Evolutionary conservation across 2,888 invertebrate species (phyloP).

Genomic region (Dorcus hopei): DNA sequence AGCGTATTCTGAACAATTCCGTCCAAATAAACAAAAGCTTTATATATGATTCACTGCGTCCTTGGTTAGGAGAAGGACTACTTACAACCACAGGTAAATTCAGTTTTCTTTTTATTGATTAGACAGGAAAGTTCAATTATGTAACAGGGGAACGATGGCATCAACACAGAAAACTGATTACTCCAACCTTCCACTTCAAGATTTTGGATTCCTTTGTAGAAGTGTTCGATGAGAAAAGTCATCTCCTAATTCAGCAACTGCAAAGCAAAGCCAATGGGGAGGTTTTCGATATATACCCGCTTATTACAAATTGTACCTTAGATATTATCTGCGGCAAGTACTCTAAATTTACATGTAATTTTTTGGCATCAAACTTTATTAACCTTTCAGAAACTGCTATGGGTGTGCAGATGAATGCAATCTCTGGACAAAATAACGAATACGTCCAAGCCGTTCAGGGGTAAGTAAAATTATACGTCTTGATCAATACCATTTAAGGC

Average conservation of each 20-base stretch:
- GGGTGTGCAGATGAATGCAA: slow-evolving; percentile 52
- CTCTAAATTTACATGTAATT: background rate
- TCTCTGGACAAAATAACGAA: slow-evolving; percentile 44
- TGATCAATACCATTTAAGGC: background rate
- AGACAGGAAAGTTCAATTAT: no score
- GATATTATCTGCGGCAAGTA: slow-evolving; percentile 41
- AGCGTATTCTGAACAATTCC: slow-evolving; percentile 6
- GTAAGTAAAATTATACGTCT: slow-evolving; percentile 28
- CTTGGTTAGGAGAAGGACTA: slow-evolving; percentile 10
- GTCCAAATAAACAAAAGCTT: slow-evolving; percentile 6
- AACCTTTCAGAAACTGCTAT: slow-evolving; percentile 56
- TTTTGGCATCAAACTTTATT: background rate
- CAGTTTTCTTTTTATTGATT: background rate
- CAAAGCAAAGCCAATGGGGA: slow-evolving; percentile 28
- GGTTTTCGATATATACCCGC: slow-evolving; percentile 36
- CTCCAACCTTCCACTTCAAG: slow-evolving; percentile 39
- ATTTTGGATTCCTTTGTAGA: slow-evolving; percentile 36
- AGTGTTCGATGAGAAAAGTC: slow-evolving; percentile 34
- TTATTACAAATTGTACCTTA: slow-evolving; percentile 35
- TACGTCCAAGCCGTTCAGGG: slow-evolving; percentile 50
- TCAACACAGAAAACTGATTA: slow-evolving; percentile 33
- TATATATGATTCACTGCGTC: background rate
- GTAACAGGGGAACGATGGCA: slow-evolving; percentile 28
- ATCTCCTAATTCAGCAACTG: slow-evolving; percentile 26
- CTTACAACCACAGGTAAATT: slow-evolving; percentile 8